Base-by-base conservation (phyloP, 2,113 vertebrate species). In the Clinocottus analis region DNA sequence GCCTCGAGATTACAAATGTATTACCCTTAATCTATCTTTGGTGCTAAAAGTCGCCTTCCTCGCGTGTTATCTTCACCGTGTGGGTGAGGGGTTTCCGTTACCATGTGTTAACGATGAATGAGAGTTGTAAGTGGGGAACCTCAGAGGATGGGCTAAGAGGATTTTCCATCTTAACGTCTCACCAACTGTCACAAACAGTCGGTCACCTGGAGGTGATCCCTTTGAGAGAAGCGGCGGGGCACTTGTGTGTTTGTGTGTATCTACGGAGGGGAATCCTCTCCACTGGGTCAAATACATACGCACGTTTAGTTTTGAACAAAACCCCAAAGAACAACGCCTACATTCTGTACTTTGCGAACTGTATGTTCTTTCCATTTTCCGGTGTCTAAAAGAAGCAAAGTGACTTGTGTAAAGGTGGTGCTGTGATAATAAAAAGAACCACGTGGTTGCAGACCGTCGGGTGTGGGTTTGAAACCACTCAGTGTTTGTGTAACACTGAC, bases 151-250 rank as follows among this genome's bases (percentile, higher is more conserved):
- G 25, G 51, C 39, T 87, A 91, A 92, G 91, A 93, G 86, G 93
- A 91, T 93, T 94, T 93, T 91, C 88, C 87, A 86, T 91, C 85
- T 92, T 88, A 89, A 83, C 37, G 60, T 81, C 82, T 86, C 45
- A 70, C 61, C 77, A 87, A 87, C 90, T 93, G 89, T 90, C 90
- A 91, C 83, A 79, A 83, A 74, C 89, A 91, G 76, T 85, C 83
- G 72, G 84, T 85, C 91, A 93, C 86, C 92, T 92, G 90, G 41
- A 88, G 83, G 79, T 90, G 90, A 89, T 74, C 83, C 88, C 66
- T 51, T n/a, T 58, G 69, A 87, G 70, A 21, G 35, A 41, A 43
- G 33, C 47, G 13, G 29, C 1, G 3, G 25, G 14, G 5, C 39
- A n/a, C n/a, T 9, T 51, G 23, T 51, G 29, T 56, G 21, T 51